Percentiles rank a stretch among this genome's conserved stretches.
These are phyloP conservation scores for Tupiocoris notatus DNA, from an alignment of 2,888 invertebrate genomes.

Conservation along the genomic window DNA sequence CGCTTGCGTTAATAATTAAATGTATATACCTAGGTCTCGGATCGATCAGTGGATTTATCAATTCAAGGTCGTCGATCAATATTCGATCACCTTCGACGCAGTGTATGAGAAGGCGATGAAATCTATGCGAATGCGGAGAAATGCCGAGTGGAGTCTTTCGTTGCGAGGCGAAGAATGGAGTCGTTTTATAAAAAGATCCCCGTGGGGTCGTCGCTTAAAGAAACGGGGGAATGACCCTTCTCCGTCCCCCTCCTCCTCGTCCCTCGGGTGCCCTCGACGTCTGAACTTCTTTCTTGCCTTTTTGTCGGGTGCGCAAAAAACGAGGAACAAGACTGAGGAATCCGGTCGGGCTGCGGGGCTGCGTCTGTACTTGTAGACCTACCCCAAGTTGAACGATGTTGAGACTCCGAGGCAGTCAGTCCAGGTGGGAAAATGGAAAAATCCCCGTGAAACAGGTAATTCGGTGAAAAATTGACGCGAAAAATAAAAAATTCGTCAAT, in stretches of 20 bases:
- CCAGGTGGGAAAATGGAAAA: not conserved
- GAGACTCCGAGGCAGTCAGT: not conserved
- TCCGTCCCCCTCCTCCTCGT: not conserved
- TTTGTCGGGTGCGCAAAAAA: constrained; percentile 35
- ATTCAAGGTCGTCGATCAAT: too few species aligned
- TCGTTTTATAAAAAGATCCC: not conserved
- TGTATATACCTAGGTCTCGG: too few species aligned
- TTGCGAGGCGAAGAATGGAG: not conserved
- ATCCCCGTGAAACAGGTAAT: not conserved
- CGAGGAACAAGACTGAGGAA: constrained; percentile 39
- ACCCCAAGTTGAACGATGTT: not conserved
- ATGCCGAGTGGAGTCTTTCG: not conserved
- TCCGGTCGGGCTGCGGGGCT: constrained; percentile 37
- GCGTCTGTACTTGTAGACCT: not conserved
- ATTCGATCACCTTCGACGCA: too few species aligned
- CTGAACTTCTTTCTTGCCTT: not conserved
- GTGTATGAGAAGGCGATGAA: too few species aligned
- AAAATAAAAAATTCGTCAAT: too few species aligned
- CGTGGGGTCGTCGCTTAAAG: constrained; percentile 39
- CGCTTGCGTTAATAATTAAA: too few species aligned
- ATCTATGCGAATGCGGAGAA: not conserved
- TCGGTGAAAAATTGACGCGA: too few species aligned
- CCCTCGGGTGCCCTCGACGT: constrained; percentile 2
- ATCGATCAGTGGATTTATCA: too few species aligned
- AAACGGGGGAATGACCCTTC: constrained; percentile 40